phyloP scores from a whole-genome alignment of 2,113 vertebrate genomes.

The Circaetus cinerascens region DNA sequence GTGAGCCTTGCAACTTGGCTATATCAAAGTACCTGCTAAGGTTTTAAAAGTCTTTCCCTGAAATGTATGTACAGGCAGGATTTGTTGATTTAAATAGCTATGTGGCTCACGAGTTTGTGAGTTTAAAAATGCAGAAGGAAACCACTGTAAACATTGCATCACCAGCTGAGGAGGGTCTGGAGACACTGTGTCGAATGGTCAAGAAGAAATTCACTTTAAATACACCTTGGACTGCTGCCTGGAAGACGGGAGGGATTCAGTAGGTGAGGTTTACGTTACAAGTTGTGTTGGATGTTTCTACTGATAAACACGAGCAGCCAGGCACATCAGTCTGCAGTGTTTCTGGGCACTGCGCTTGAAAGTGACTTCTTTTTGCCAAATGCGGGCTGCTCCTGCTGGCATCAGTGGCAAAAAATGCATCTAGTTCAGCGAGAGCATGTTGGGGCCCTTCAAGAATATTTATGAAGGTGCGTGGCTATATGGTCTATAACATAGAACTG shows the following conservation, averaged over 20 bases:
- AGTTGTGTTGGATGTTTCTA: background rate
- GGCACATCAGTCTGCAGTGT: background rate
- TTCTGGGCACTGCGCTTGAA: background rate
- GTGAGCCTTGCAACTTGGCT: background rate
- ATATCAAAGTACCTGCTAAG: background rate
- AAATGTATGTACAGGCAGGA: background rate
- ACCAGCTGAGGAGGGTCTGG: constrained; percentile 11
- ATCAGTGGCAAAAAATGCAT: background rate
- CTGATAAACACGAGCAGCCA: background rate
- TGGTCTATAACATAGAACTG: background rate
- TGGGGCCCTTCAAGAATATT: background rate
- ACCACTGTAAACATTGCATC: constrained; percentile 39
- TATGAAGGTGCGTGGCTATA: background rate
- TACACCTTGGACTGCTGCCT: constrained; percentile 1
- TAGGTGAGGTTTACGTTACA: constrained; percentile 12
- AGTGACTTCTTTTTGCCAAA: background rate
- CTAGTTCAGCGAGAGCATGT: background rate
- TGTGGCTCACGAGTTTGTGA: background rate
- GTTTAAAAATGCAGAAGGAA: constrained; percentile 48
- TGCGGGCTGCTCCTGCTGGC: background rate
- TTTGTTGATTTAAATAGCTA: constrained; percentile 8
- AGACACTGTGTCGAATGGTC: background rate
- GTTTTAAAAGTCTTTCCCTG: background rate
- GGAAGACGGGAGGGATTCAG: constrained; percentile 14
- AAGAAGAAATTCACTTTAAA: constrained; percentile 39